phyloP scores from a whole-genome alignment of 2,888 invertebrate genomes.

The Seladonia tumulorum region DNA sequence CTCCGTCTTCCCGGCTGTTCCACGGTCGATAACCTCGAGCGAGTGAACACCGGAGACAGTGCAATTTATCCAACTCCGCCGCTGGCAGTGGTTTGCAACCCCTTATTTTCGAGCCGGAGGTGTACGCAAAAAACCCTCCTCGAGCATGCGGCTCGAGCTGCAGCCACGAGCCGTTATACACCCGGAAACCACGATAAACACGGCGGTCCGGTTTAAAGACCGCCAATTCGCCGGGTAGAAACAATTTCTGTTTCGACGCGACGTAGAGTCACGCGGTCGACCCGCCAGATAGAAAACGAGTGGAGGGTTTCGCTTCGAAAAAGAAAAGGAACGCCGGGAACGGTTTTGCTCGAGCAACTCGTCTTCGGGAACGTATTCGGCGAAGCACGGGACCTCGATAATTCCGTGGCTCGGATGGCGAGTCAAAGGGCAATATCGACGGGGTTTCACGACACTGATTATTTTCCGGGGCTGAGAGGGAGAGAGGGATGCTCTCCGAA shows the following conservation, averaged over 20 bases:
- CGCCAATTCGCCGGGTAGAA: background rate
- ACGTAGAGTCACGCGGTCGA: background rate
- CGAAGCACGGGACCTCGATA: conserved; percentile 3
- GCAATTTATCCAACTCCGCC: background rate
- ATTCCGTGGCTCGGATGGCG: conserved; percentile 2
- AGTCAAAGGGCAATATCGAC: conserved; percentile 36
- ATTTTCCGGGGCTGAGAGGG: conserved; percentile 32
- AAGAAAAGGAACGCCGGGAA: background rate
- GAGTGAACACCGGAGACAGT: conserved; percentile 1
- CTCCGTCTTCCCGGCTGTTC: background rate
- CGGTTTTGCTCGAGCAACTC: background rate
- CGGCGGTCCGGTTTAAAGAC: conserved; percentile 11
- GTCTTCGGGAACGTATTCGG: background rate
- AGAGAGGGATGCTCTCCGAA: background rate
- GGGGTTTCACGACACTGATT: conserved; percentile 55
- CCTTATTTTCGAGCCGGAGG: background rate
- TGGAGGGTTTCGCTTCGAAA: background rate
- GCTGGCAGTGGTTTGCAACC: background rate
- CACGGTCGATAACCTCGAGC: background rate
- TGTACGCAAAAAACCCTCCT: background rate
- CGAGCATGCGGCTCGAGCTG: background rate
- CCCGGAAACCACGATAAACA: conserved; percentile 3
- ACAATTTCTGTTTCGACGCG: conserved; percentile 13
- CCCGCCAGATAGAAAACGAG: background rate
- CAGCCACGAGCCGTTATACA: conserved; percentile 4